Evolutionary conservation across 2,797 vertebrate genomes (phyloP).

Genomic region (Karalla daura): DNA sequence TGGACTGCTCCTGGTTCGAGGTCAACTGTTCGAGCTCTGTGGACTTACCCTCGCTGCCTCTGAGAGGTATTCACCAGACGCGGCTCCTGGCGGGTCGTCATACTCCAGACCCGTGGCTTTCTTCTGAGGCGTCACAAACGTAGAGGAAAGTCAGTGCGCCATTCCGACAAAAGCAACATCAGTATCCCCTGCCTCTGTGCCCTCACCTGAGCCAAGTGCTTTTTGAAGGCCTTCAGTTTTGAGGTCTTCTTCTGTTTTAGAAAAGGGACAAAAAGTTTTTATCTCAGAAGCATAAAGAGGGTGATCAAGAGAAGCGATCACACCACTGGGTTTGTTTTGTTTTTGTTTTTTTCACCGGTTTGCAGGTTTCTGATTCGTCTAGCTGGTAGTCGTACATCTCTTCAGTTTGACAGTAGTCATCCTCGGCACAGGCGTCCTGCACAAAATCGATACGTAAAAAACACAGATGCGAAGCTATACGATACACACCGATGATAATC

Average conservation of each 20-base stretch:
- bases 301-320: too few relatives aligned
- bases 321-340: too few relatives aligned
- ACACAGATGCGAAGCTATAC: too few relatives aligned
- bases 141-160: too few relatives aligned
- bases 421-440: constrained; percentile 49
- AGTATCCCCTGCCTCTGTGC: too few relatives aligned
- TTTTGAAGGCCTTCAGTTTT: constrained; percentile 53
- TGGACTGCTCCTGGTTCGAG: not conserved
- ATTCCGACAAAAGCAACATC: not conserved
- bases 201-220: constrained; percentile 56
- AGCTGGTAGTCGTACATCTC: constrained; percentile 24
- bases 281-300: too few relatives aligned
- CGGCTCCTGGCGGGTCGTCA: constrained; percentile 59
- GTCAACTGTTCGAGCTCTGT: not conserved
- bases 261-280: not conserved
- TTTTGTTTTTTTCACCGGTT: too few relatives aligned
- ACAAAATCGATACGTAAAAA: not conserved
- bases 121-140: constrained; percentile 40
- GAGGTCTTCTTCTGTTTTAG: constrained; percentile 63
- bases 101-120: constrained; percentile 22
- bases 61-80: constrained; percentile 65
- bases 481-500: not conserved
- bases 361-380: constrained; percentile 45
- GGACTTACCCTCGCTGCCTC: constrained; percentile 78
- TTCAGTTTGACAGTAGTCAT: not conserved